Evolutionary conservation across 1,140 invertebrate species (phyloP).

Genomic region (Bombus fervidus): DNA sequence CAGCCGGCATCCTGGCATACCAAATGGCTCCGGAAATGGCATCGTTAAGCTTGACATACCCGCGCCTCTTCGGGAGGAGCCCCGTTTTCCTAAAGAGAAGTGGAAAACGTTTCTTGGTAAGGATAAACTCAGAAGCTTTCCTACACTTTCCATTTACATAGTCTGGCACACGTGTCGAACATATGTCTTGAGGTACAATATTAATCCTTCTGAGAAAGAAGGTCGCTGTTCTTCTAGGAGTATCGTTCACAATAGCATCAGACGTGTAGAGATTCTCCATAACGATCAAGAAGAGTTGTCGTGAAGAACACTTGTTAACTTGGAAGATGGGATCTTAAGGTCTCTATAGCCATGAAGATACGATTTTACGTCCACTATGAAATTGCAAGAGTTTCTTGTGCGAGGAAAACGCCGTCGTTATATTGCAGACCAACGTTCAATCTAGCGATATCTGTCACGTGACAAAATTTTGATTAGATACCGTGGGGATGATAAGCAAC

Average conservation of each 20-base stretch:
- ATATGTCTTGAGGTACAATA: not conserved
- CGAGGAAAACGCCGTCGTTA: not conserved
- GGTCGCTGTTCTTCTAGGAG: not conserved
- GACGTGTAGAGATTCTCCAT: not conserved
- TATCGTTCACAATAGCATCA: not conserved
- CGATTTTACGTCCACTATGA: not conserved
- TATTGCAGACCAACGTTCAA: not conserved
- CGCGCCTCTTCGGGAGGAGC: slow-evolving; percentile 84
- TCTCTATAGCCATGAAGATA: no score
- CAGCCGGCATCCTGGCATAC: slow-evolving; percentile 73
- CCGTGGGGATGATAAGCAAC: not conserved
- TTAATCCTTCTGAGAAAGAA: not conserved
- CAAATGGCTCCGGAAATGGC: slow-evolving; percentile 78
- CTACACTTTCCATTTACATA: not conserved
- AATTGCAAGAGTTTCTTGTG: not conserved
- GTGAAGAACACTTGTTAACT: not conserved
- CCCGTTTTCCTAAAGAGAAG: slow-evolving; percentile 87
- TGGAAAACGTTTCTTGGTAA: slow-evolving; percentile 88
- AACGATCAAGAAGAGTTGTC: not conserved
- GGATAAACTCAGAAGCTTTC: not conserved
- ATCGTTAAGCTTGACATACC: slow-evolving; percentile 84
- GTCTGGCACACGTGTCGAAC: no score
- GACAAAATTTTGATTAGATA: slow-evolving; percentile 1
- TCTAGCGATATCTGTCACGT: not conserved
- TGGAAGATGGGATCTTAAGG: not conserved